Evolutionary conservation across 2,113 vertebrate genomes (phyloP).

Genomic region (Charina bottae): DNA sequence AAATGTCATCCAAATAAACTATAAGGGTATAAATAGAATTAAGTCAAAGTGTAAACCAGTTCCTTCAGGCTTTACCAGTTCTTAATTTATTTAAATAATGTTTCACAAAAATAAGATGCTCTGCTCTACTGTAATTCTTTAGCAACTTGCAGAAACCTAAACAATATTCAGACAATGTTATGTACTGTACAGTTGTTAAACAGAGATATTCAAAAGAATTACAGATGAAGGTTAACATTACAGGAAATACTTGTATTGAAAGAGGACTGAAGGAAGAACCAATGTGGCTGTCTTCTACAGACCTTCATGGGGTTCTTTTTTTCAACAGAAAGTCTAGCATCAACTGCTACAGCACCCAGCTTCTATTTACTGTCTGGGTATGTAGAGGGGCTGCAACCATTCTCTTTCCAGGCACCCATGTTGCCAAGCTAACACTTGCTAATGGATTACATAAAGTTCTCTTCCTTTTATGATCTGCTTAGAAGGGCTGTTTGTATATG

Average conservation of each 20-base stretch:
- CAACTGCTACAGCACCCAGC: background rate
- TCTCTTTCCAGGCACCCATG: background rate
- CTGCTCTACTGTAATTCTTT: background rate
- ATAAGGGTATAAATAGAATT: background rate
- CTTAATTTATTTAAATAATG: background rate
- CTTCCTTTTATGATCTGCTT: background rate
- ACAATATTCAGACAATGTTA: constrained; percentile 9
- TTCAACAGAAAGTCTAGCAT: background rate
- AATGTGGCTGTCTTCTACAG: background rate
- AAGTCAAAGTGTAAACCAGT: background rate
- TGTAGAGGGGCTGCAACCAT: background rate
- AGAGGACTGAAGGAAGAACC: background rate
- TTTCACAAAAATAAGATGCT: background rate
- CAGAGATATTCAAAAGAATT: background rate
- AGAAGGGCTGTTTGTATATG: background rate
- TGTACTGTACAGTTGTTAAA: constrained; percentile 21
- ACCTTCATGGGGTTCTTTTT: background rate
- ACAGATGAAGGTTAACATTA: background rate
- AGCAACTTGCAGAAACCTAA: background rate
- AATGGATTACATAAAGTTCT: background rate
- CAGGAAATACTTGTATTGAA: background rate
- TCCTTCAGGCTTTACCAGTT: background rate
- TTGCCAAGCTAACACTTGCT: background rate
- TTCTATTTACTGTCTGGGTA: background rate
- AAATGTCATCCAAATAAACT: accelerated